phyloP scores from a whole-genome alignment of 2,797 vertebrate species.

The Syncerus caffer region DNA sequence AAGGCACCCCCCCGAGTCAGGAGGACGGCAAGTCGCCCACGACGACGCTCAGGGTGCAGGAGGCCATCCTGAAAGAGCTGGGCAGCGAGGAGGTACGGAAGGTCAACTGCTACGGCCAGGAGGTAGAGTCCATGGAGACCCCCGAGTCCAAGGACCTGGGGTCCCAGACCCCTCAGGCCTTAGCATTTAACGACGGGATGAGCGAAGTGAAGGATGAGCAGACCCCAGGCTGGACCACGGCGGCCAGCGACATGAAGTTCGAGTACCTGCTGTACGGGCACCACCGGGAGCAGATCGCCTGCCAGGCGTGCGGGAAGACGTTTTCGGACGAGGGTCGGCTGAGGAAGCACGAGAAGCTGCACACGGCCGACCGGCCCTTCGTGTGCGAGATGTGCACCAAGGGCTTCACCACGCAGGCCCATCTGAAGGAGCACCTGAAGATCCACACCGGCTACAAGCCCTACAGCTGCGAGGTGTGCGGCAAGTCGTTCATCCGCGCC shows the following conservation, averaged over 20 bases:
- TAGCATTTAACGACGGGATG: slow-evolving; percentile 92
- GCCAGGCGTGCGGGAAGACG: slow-evolving; percentile 94
- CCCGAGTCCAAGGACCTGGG: slow-evolving; percentile 89
- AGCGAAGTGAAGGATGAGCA: slow-evolving; percentile 94
- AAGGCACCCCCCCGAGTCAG: slow-evolving; percentile 91
- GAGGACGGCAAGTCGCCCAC: slow-evolving; percentile 89
- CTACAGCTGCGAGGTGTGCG: slow-evolving; percentile 97
- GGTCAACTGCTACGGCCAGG: slow-evolving; percentile 95
- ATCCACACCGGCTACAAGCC: slow-evolving; percentile 98
- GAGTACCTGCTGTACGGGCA: slow-evolving; percentile 95
- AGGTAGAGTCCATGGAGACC: slow-evolving; percentile 93
- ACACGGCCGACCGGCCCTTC: slow-evolving; percentile 95
- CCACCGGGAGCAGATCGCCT: slow-evolving; percentile 93
- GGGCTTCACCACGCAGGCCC: slow-evolving; percentile 97
- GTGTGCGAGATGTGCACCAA: slow-evolving; percentile 98
- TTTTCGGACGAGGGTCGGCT: slow-evolving; percentile 92
- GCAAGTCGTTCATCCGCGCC: slow-evolving; percentile 97
- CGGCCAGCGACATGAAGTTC: slow-evolving; percentile 95
- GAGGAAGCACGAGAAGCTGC: slow-evolving; percentile 95
- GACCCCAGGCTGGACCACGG: slow-evolving; percentile 92
- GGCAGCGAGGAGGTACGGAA: slow-evolving; percentile 96
- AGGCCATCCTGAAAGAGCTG: slow-evolving; percentile 94
- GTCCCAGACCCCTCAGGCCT: slow-evolving; percentile 91
- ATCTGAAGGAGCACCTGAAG: slow-evolving; percentile 98
- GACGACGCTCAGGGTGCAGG: slow-evolving; percentile 90